These are phyloP conservation scores for Tetropium fuscum DNA, from an alignment of 2,888 invertebrate genomes.

Conservation along the genomic window DNA sequence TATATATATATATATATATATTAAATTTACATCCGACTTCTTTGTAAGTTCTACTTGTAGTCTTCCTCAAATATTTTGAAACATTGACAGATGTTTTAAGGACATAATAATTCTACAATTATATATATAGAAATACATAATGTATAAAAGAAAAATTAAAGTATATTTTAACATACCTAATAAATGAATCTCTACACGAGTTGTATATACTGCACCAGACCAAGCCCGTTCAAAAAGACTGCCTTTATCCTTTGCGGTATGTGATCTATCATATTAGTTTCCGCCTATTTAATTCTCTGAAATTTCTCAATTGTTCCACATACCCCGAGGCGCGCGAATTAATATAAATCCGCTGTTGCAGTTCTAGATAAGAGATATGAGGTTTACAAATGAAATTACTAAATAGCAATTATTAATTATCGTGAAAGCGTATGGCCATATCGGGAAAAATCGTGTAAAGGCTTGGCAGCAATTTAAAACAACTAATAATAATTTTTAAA, in stretches of 20 bases:
- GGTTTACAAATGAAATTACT: conserved; percentile 21
- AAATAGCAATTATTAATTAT: conserved; percentile 24
- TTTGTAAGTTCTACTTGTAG: no score
- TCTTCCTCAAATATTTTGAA: no score
- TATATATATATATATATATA: no score
- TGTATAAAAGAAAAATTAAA: no score
- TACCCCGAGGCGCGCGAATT: neutral
- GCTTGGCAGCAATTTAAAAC: conserved; percentile 12
- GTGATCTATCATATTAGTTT: conserved; percentile 2
- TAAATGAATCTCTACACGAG: no score
- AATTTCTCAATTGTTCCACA: conserved; percentile 11
- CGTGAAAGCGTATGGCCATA: conserved; percentile 21
- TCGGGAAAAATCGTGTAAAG: conserved; percentile 23
- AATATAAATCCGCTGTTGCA: conserved; percentile 1
- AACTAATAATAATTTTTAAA: conserved; percentile 15
- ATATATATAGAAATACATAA: no score
- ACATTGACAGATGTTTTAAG: no score
- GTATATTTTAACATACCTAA: no score
- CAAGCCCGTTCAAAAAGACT: neutral
- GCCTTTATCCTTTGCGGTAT: neutral
- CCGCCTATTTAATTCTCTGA: neutral
- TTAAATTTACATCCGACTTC: no score
- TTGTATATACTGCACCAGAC: no score
- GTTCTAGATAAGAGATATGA: conserved; percentile 8
- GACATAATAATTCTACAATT: no score